Conservation (phyloP, 1,140 invertebrate genomes). For the Ctenoplectra terminalis region DNA sequence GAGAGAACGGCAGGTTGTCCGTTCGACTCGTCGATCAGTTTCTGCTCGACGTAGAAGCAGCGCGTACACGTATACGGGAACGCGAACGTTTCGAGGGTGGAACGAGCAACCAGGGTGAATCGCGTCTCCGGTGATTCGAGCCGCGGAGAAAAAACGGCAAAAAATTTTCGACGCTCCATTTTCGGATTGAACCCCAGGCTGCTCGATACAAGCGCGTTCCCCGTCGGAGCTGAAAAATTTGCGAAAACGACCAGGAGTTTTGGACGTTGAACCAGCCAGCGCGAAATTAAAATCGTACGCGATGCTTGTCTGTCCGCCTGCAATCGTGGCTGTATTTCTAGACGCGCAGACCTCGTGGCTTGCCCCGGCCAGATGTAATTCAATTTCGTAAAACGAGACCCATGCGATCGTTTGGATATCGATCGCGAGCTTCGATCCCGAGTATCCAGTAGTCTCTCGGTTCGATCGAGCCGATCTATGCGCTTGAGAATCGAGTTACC, state of each 20-base stretch:
- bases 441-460: background rate
- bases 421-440: background rate
- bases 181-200: background rate
- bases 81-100: slow-evolving; percentile 1
- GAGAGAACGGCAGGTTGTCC: slow-evolving; percentile 73
- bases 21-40: slow-evolving; percentile 73
- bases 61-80: slow-evolving; percentile 9
- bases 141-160: background rate
- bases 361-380: slow-evolving; percentile 5
- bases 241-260: background rate
- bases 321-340: background rate
- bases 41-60: slow-evolving; percentile 65
- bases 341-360: background rate
- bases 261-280: background rate
- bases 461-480: background rate
- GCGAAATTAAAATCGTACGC: slow-evolving; percentile 25
- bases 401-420: slow-evolving; percentile 40
- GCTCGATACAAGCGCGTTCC: background rate
- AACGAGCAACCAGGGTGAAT: no score
- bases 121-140: background rate
- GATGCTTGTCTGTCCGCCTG: background rate
- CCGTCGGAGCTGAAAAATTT: background rate
- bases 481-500: slow-evolving; percentile 26
- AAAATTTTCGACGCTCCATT: background rate
- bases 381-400: slow-evolving; percentile 35